Evolutionary conservation across 2,113 vertebrate genomes (phyloP).

Genomic region (Vidua chalybeata): DNA sequence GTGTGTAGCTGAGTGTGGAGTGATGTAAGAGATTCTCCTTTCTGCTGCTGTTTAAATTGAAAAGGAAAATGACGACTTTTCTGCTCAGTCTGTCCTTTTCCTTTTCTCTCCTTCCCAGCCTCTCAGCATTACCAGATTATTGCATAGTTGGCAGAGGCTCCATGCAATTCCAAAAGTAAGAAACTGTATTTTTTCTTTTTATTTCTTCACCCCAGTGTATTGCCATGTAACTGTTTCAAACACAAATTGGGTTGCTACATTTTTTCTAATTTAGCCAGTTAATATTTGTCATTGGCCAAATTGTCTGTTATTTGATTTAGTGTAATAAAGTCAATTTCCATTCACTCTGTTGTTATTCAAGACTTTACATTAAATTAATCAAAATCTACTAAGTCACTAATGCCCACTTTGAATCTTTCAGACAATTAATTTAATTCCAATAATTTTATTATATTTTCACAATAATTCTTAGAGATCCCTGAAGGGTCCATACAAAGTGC

Average conservation of each 20-base stretch:
- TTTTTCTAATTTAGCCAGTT: background rate
- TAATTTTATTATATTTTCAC: background rate
- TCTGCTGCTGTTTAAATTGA: background rate
- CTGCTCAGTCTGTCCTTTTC: background rate
- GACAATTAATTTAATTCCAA: background rate
- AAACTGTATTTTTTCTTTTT: background rate
- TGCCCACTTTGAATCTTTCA: background rate
- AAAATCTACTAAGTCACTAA: background rate
- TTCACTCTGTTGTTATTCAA: background rate
- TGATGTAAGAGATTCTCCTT: background rate
- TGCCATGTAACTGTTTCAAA: background rate
- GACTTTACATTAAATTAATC: background rate
- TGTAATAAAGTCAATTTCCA: background rate
- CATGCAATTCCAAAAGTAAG: background rate
- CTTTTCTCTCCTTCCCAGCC: background rate
- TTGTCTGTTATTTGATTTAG: background rate
- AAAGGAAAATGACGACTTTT: background rate
- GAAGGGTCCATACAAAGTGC: background rate
- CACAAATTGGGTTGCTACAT: rapidly evolving
- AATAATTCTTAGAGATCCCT: background rate
- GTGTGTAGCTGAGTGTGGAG: background rate
- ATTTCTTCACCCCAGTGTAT: background rate
- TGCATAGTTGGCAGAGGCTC: background rate
- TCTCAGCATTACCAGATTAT: background rate
- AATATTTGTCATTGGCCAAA: background rate